Percentiles rank a stretch among this genome's conserved stretches.
Conservation (phyloP, 2,113 vertebrate species). For the Eclectus roratus region DNA sequence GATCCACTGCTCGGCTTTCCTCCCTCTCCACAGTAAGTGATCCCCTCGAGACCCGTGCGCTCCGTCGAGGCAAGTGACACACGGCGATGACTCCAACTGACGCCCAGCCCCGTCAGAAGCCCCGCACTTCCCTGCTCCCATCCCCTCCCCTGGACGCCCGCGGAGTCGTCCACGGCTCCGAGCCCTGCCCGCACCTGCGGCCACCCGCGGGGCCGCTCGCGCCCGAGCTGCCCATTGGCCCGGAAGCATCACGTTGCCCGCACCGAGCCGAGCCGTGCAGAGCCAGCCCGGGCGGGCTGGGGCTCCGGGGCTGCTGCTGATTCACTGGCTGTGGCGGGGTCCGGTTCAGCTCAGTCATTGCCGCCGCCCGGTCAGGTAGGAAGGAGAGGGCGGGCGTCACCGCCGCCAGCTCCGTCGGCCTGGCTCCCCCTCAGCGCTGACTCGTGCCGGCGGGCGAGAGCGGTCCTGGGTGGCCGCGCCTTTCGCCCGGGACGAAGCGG, state of each 20-base stretch:
- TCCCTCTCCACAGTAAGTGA: accelerated
- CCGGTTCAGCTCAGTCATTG: not conserved
- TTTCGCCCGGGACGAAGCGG: not conserved
- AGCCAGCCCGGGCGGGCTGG: not conserved
- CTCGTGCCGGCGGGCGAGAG: not conserved
- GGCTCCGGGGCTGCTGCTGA: not conserved
- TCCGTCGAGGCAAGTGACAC: accelerated
- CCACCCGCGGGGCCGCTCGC: not conserved
- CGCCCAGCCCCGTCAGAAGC: not conserved
- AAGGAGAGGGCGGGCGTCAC: not conserved
- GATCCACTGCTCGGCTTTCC: not conserved
- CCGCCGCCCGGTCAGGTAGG: not conserved
- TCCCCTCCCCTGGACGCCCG: not conserved
- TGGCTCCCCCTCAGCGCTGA: not conserved
- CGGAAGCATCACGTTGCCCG: not conserved
- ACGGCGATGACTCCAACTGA: accelerated
- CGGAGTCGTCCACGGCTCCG: too few species aligned
- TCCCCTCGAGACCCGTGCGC: accelerated
- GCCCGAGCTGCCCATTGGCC: not conserved
- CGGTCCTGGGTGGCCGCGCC: not conserved
- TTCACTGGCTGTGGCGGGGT: not conserved
- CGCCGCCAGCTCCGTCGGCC: not conserved
- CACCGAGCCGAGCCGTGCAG: not conserved
- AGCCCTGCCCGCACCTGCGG: not conserved
- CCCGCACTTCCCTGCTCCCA: not conserved